Conservation (phyloP, 1,140 invertebrate genomes). For the Heterodera carotae region DNA sequence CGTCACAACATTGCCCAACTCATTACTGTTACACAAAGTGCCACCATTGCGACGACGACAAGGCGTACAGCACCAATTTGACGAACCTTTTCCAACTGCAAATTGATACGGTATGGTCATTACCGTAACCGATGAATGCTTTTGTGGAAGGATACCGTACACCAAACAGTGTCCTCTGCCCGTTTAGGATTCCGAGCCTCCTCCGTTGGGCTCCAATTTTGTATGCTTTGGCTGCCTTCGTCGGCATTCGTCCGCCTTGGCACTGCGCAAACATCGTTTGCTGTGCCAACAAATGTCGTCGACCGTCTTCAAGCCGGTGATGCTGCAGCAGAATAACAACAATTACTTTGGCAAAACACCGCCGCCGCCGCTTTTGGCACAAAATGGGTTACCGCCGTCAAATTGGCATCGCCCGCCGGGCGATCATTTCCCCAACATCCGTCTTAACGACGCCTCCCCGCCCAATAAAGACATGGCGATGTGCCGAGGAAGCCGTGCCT, state of each 20-base stretch:
- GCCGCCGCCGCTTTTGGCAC: no score
- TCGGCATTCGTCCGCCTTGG: slow-evolving; percentile 10
- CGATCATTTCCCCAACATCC: slow-evolving; percentile 10
- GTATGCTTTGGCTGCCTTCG: slow-evolving; percentile 34
- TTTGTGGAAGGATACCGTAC: no score
- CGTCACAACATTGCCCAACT: slow-evolving; percentile 12
- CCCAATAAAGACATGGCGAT: background rate
- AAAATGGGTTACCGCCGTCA: background rate
- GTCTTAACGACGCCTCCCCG: slow-evolving; percentile 11
- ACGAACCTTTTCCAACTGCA: slow-evolving; percentile 98
- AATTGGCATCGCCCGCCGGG: background rate
- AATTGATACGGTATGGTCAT: slow-evolving; percentile 67
- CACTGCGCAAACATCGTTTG: slow-evolving; percentile 55
- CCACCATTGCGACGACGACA: slow-evolving; percentile 65
- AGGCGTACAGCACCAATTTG: slow-evolving; percentile 86
- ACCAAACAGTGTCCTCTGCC: no score
- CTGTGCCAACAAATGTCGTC: slow-evolving; percentile 53
- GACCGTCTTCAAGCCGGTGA: slow-evolving; percentile 52
- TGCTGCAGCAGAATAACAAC: slow-evolving; percentile 39
- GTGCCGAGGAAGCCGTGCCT: background rate
- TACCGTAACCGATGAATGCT: no score
- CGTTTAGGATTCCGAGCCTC: background rate
- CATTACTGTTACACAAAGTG: slow-evolving; percentile 77
- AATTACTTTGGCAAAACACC: slow-evolving; percentile 33
- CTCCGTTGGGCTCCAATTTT: slow-evolving; percentile 15